Evolutionary conservation across 1,140 invertebrate genomes (phyloP), one percentile per base, ranked within the genome.

Genomic region (Oncopeltus fasciatus): DNA sequence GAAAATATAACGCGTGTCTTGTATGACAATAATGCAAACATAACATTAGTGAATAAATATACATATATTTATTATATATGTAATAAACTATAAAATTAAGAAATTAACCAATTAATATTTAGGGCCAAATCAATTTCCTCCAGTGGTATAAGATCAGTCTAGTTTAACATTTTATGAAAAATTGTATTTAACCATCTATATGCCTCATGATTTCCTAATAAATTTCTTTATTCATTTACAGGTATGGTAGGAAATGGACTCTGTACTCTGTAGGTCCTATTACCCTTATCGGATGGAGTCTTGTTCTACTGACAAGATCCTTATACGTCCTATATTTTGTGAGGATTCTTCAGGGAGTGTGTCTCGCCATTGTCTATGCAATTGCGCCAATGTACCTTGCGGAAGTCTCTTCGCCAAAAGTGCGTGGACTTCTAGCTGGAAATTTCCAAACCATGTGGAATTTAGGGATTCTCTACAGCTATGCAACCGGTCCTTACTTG

Each of bases 311-410:
- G 0, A 76, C 64, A 18, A 59, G 26, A 4, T 62, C 66, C 9
- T 57, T 74, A 59, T 76, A 82, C 73, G 71, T 87, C 14, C 84
- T 86, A 11, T 70, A 67, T 56, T 49, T 67, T 16, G 67, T 67
- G n/a, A 51, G 66, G 44, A 46, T 67, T n/a, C 58, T 70, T n/a
- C 59, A 65, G 69, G 90, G 90, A 21, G 68, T 89, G 11, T 81
- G 79, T 2, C 76, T 87, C 1, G 86, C 88, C 1, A 80, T 87
- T 67, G 76, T 84, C 0, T 89, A 87, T 71, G 85, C 88, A 0
- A 80, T 83, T 14, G 77, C 83, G 2, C 88, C 89, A 0, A 86
- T 92, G 78, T 94, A 92, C 72, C 81, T 88, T 62, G 88, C 88
- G 28, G 90, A 93, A 75, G 90, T 92, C 44, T 83, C 68, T 16